These are phyloP conservation scores for Noctua comes DNA, from an alignment of 2,888 invertebrate genomes.

Conservation along the genomic window DNA sequence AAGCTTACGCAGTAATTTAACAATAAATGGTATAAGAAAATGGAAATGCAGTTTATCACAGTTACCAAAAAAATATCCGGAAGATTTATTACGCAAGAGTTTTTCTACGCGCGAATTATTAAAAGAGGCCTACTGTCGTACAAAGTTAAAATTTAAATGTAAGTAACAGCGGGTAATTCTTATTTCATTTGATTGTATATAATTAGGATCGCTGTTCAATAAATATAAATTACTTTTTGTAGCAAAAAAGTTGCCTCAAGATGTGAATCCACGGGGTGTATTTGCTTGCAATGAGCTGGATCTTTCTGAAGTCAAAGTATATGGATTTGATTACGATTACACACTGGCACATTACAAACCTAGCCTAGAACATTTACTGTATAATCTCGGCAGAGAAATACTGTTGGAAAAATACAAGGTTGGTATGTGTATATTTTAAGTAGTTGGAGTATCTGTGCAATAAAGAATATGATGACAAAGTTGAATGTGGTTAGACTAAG, in stretches of 20 bases:
- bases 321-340: slow-evolving; percentile 99
- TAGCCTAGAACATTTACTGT: slow-evolving; percentile 96
- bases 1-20: slow-evolving; percentile 72
- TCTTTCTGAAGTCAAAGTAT: slow-evolving; percentile 96
- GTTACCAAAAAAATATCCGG: slow-evolving; percentile 63
- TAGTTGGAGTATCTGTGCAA: not conserved
- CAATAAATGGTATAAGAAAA: slow-evolving; percentile 70
- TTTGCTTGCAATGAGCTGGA: slow-evolving; percentile 99
- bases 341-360: slow-evolving; percentile 98
- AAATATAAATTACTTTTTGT: slow-evolving; percentile 69
- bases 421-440: slow-evolving; percentile 59
- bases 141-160: slow-evolving; percentile 93
- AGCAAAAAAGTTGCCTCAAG: slow-evolving; percentile 96
- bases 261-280: slow-evolving; percentile 96
- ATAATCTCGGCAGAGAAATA: slow-evolving; percentile 96
- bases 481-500: not conserved
- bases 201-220: not conserved
- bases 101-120: slow-evolving; percentile 86
- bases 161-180: slow-evolving; percentile 79
- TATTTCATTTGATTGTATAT: slow-evolving; percentile 8
- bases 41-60: slow-evolving; percentile 74
- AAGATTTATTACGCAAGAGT: slow-evolving; percentile 64
- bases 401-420: slow-evolving; percentile 97
- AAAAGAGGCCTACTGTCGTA: slow-evolving; percentile 91
- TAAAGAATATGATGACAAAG: not conserved